These are phyloP conservation scores for Gallinago jamesoni DNA, from an alignment of 2,113 vertebrate genomes.

Conservation along the genomic window DNA sequence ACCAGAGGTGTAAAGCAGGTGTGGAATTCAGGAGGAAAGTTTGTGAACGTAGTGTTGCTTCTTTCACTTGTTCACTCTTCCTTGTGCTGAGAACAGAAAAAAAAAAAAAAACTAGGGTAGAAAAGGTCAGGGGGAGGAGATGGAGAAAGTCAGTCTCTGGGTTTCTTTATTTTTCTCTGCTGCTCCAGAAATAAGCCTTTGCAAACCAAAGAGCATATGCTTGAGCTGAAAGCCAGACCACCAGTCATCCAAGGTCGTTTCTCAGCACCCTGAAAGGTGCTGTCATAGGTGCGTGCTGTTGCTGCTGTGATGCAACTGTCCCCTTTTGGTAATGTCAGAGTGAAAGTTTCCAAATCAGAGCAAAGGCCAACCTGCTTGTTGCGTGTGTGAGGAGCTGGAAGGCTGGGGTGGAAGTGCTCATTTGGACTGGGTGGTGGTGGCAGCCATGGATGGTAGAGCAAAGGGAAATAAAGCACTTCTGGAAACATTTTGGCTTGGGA, in stretches of 20 bases:
- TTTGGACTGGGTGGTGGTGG: background rate
- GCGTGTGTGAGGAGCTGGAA: background rate
- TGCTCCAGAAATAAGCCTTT: background rate
- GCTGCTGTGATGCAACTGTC: background rate
- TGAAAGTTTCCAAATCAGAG: background rate
- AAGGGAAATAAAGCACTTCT: background rate
- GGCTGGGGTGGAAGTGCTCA: background rate
- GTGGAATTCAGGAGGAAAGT: background rate
- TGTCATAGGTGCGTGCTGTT: fast-evolving
- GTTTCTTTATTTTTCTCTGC: background rate
- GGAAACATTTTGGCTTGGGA: background rate
- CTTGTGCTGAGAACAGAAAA: background rate
- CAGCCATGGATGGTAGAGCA: fast-evolving
- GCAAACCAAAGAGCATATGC: background rate
- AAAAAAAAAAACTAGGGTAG: background rate
- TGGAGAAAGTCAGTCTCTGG: background rate
- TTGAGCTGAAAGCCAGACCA: background rate
- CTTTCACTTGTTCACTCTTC: background rate
- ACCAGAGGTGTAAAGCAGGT: background rate
- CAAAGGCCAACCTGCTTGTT: background rate
- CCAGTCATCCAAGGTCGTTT: background rate
- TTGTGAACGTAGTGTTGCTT: background rate
- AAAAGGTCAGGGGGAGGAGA: background rate
- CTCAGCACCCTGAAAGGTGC: background rate
- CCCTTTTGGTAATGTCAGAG: background rate